Evolutionary conservation across 2,113 vertebrate genomes (phyloP).

Genomic region (Struthidea cinerea): DNA sequence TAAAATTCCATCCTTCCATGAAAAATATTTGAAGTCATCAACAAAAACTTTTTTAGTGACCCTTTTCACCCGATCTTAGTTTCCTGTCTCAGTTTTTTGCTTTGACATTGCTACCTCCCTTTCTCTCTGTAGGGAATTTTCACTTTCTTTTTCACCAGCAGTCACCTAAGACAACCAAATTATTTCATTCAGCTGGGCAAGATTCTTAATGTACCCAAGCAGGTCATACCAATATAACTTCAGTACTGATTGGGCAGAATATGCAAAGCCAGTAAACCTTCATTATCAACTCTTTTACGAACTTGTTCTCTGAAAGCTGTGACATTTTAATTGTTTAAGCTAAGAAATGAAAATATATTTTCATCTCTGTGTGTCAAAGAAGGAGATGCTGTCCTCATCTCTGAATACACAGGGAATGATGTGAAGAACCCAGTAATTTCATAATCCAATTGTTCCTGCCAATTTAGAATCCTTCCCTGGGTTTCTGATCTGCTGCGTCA

Average conservation of each 20-base stretch:
- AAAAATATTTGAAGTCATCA: not conserved
- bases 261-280: not conserved
- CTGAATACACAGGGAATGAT: not conserved
- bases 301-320: not conserved
- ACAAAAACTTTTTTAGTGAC: not conserved
- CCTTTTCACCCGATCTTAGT: not conserved
- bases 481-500: not conserved
- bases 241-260: not conserved
- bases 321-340: not conserved
- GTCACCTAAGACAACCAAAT: not conserved
- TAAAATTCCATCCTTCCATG: not conserved
- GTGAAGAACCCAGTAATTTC: not conserved
- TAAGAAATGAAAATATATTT: not conserved
- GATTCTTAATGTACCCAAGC: not conserved
- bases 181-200: not conserved
- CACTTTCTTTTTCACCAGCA: not conserved
- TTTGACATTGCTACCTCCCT: not conserved
- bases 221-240: not conserved
- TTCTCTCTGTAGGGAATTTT: not conserved
- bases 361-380: not conserved
- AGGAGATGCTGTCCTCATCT: not conserved
- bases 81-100: not conserved
- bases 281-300: not conserved
- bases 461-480: not conserved
- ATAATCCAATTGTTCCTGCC: not conserved